These are phyloP conservation scores for Prochilodus magdalenae DNA, from an alignment of 2,113 vertebrate species.

Conservation along the genomic window DNA sequence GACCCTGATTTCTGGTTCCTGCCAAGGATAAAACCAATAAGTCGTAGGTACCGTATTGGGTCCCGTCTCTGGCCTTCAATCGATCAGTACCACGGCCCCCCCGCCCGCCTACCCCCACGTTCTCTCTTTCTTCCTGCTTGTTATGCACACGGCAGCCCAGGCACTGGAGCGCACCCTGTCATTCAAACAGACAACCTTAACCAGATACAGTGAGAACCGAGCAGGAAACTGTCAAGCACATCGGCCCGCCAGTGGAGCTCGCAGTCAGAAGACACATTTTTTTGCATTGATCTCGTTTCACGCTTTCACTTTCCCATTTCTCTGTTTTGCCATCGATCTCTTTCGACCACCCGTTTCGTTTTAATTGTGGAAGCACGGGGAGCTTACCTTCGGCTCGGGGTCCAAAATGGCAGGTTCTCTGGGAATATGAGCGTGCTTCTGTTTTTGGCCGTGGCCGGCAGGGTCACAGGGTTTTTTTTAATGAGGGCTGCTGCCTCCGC, in stretches of 20 bases:
- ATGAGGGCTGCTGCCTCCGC: constrained; percentile 10
- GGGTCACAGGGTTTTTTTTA: constrained; percentile 33
- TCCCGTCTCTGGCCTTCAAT: constrained; percentile 17
- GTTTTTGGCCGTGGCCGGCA: constrained; percentile 5
- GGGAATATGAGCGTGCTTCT: constrained; percentile 1
- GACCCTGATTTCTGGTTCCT: neutral
- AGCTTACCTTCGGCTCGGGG: constrained; percentile 16
- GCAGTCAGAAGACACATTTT: constrained; percentile 28
- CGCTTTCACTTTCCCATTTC: constrained; percentile 33
- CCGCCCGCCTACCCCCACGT: neutral
- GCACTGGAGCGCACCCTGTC: constrained; percentile 17
- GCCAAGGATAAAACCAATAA: constrained; percentile 32
- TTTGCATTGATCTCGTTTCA: constrained; percentile 37
- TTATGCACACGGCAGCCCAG: constrained; percentile 15
- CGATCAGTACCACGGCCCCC: constrained; percentile 9
- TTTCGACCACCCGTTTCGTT: constrained; percentile 17
- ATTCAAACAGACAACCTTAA: constrained; percentile 39
- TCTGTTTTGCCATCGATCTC: neutral
- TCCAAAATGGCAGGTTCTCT: neutral
- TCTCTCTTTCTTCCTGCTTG: constrained; percentile 1
- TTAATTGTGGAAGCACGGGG: constrained; percentile 35
- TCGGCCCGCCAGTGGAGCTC: constrained; percentile 35
- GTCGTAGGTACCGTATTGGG: constrained; percentile 2
- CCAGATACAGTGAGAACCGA: constrained; percentile 28
- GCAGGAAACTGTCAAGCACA: constrained; percentile 48